These are phyloP conservation scores for Chrysotoxum bicinctum DNA, from an alignment of 2,888 invertebrate species.

Conservation along the genomic window DNA sequence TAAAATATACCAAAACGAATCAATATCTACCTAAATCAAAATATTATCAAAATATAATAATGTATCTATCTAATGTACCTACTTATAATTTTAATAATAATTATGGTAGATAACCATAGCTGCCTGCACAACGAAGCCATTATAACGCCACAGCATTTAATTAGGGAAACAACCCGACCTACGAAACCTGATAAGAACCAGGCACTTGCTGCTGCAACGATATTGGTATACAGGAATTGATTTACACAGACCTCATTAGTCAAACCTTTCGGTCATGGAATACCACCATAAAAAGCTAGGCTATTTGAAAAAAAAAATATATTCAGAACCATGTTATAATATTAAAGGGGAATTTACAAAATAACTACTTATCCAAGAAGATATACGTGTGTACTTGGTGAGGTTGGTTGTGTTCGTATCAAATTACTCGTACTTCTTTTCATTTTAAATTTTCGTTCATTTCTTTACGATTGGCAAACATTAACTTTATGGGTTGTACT, in stretches of 20 bases:
- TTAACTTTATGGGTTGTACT: no score
- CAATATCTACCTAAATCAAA: not conserved
- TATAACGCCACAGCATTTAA: slow-evolving; percentile 8
- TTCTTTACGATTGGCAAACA: no score
- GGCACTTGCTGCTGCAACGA: not conserved
- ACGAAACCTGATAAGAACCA: slow-evolving; percentile 28
- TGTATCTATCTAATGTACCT: not conserved
- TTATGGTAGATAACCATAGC: not conserved
- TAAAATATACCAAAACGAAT: not conserved
- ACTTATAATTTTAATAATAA: not conserved
- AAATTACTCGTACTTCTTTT: no score
- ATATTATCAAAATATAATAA: not conserved
- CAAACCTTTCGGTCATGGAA: slow-evolving; percentile 25
- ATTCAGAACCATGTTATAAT: not conserved
- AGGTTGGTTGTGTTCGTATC: no score
- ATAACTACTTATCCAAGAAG: not conserved
- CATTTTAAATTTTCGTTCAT: no score
- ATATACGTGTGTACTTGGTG: no score
- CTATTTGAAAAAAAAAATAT: not conserved
- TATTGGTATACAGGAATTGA: slow-evolving; percentile 30
- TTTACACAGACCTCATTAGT: slow-evolving; percentile 31
- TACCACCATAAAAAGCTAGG: not conserved
- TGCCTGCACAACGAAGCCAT: slow-evolving; percentile 4
- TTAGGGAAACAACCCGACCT: not conserved
- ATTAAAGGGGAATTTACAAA: not conserved